Conservation (phyloP, 1,140 invertebrate species). For the Limonius californicus region DNA sequence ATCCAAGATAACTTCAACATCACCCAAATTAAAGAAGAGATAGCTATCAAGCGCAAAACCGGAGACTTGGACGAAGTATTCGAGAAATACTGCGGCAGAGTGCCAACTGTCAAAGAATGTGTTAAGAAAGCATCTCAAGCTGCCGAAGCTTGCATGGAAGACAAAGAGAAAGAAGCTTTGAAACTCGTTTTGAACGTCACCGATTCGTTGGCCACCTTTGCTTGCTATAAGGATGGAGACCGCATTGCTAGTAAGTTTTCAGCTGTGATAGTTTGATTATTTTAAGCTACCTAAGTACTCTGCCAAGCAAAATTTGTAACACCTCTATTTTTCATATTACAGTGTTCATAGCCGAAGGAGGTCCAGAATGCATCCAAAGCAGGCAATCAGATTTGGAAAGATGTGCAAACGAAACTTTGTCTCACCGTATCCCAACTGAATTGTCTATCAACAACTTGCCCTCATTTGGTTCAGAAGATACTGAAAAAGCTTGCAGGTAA, state of each 20-base stretch:
- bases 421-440: not conserved
- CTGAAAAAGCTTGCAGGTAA: no score
- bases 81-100: conserved; percentile 64
- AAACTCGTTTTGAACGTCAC: conserved; percentile 61
- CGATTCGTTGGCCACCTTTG: conserved; percentile 62
- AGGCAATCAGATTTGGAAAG: conserved; percentile 30
- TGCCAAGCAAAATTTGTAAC: no score
- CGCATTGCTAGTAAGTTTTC: conserved; percentile 68
- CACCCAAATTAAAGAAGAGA: conserved; percentile 51
- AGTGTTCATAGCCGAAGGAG: conserved; percentile 44
- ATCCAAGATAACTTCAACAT: not conserved
- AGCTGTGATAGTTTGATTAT: not conserved
- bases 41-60: conserved; percentile 54
- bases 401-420: conserved; percentile 29
- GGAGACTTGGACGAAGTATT: conserved; percentile 60
- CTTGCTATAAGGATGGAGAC: conserved; percentile 74
- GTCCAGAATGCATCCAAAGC: conserved; percentile 32
- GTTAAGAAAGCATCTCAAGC: conserved; percentile 56
- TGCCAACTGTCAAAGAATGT: conserved; percentile 56
- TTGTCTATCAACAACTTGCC: not conserved
- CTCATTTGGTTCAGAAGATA: conserved; percentile 25
- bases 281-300: no score
- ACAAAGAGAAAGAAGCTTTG: conserved; percentile 56
- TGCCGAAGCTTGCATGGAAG: conserved; percentile 60
- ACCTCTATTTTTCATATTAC: conserved; percentile 15